phyloP scores from a whole-genome alignment of 2,888 invertebrate species.

The Autographa pulchrina region DNA sequence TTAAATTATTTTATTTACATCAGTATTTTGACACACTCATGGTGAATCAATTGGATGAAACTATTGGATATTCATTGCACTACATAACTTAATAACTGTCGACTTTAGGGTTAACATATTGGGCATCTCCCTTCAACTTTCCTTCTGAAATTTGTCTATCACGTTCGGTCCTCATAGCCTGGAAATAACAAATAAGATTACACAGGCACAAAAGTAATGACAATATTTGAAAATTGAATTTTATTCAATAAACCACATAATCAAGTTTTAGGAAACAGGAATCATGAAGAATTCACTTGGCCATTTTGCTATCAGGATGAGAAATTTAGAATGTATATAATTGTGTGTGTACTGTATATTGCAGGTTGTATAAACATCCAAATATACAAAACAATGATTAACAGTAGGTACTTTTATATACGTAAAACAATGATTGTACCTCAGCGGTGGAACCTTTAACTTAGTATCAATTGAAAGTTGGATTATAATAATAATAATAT shows the following conservation, averaged over 20 bases:
- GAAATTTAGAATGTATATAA: too few relatives aligned
- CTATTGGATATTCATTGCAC: constrained; percentile 30
- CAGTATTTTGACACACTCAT: constrained; percentile 22
- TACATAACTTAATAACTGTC: constrained; percentile 86
- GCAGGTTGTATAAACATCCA: too few relatives aligned
- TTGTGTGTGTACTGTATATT: too few relatives aligned
- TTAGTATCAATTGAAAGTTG: too few relatives aligned
- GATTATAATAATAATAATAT: too few relatives aligned
- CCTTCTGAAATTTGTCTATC: constrained; percentile 90
- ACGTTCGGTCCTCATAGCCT: constrained; percentile 91
- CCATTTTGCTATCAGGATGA: too few relatives aligned
- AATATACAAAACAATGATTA: too few relatives aligned
- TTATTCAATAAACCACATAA: background rate
- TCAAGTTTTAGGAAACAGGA: background rate
- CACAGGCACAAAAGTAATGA: background rate
- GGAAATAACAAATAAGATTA: constrained; percentile 46
- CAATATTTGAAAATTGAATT: background rate
- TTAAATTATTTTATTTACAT: constrained; percentile 56
- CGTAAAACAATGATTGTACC: too few relatives aligned
- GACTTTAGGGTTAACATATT: constrained; percentile 89
- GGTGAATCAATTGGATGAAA: constrained; percentile 35
- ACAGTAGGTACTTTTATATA: too few relatives aligned
- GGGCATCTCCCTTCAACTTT: constrained; percentile 89
- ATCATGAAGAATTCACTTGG: too few relatives aligned
- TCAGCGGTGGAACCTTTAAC: too few relatives aligned